Conservation (phyloP, 2,888 invertebrate genomes). For the Falcaria lacertinaria region DNA sequence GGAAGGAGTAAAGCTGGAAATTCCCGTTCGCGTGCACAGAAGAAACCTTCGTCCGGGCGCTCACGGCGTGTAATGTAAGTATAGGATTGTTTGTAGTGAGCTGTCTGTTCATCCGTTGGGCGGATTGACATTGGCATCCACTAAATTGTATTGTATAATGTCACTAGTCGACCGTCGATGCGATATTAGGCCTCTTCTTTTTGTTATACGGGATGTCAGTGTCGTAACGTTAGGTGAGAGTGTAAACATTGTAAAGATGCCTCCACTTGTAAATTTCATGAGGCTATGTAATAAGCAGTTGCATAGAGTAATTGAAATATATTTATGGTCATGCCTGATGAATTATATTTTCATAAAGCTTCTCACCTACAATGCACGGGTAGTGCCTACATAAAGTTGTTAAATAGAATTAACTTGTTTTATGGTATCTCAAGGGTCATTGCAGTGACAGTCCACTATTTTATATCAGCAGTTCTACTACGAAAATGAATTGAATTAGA, state of each 20-base stretch:
- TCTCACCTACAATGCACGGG: constrained; percentile 56
- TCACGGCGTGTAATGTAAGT: constrained; percentile 54
- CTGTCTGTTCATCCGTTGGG: constrained; percentile 26
- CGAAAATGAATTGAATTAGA: constrained; percentile 18
- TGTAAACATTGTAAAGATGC: constrained; percentile 30
- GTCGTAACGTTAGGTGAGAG: constrained; percentile 38
- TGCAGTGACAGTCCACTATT: constrained; percentile 36
- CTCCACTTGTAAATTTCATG: constrained; percentile 48
- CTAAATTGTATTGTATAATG: constrained; percentile 45
- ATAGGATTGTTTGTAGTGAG: constrained; percentile 48
- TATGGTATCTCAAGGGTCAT: constrained; percentile 48
- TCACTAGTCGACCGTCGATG: constrained; percentile 47
- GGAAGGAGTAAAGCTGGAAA: constrained; percentile 67
- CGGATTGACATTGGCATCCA: constrained; percentile 44
- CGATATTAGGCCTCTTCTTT: constrained; percentile 49
- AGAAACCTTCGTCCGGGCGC: constrained; percentile 52
- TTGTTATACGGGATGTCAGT: constrained; percentile 47
- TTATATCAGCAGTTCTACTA: constrained; percentile 54
- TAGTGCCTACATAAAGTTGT: constrained; percentile 65
- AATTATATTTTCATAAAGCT: constrained; percentile 67
- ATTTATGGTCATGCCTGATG: constrained; percentile 58
- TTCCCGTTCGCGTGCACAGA: constrained; percentile 61
- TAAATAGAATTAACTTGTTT: constrained; percentile 51
- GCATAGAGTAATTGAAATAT: constrained; percentile 55
- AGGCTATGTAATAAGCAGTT: constrained; percentile 49